Evolutionary conservation across 2,797 vertebrate genomes (phyloP).

Genomic region (Sarcoramphus papa): DNA sequence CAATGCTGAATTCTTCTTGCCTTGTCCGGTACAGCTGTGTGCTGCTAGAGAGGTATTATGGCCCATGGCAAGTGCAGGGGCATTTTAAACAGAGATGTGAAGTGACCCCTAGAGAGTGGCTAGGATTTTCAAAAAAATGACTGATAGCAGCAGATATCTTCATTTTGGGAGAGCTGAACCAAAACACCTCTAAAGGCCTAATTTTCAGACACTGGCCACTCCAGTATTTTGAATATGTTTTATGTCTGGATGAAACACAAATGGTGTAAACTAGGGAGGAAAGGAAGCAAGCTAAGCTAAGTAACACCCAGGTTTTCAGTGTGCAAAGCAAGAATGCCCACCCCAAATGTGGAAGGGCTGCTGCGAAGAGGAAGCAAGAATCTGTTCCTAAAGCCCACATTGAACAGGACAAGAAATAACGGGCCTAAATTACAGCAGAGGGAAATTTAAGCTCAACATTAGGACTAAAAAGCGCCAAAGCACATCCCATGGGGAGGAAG

Average conservation of each 20-base stretch:
- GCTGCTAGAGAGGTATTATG: background rate
- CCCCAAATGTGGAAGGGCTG: background rate
- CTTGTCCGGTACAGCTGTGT: background rate
- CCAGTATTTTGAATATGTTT: background rate
- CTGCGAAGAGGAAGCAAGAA: background rate
- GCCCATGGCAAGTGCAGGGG: background rate
- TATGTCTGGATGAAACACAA: background rate
- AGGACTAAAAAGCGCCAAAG: background rate
- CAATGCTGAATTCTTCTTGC: background rate
- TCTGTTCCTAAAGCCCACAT: background rate
- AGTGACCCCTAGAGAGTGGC: background rate
- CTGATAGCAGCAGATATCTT: background rate
- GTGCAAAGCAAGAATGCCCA: background rate
- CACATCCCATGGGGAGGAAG: background rate
- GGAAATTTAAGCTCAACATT: background rate
- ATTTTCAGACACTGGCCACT: background rate
- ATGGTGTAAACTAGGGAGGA: background rate
- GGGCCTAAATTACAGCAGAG: background rate
- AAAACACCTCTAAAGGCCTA: fast-evolving
- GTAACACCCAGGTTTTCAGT: background rate
- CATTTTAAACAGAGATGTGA: background rate
- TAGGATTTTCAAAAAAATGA: background rate
- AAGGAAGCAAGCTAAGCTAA: background rate
- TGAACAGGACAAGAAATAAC: background rate
- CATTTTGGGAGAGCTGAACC: background rate